Percentiles rank a stretch among this genome's conserved stretches.
These are phyloP conservation scores for Biston stratarius DNA, from an alignment of 2,888 invertebrate genomes.

Conservation along the genomic window DNA sequence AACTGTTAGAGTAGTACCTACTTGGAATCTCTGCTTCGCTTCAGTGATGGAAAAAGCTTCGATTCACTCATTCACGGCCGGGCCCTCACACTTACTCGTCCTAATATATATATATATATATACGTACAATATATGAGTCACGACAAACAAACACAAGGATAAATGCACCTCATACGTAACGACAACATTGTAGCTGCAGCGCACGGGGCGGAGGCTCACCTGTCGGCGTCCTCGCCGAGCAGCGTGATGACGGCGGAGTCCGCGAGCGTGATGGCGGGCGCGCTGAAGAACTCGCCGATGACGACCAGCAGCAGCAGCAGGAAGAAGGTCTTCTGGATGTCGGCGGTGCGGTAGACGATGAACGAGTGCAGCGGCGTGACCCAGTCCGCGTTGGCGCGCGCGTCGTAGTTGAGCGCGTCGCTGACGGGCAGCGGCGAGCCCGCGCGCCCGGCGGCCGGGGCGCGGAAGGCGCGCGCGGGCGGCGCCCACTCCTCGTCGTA, in stretches of 20 bases:
- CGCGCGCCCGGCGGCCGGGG: conserved; percentile 62
- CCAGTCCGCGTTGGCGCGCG: conserved; percentile 89
- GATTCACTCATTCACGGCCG: too few relatives aligned
- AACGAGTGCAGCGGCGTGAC: conserved; percentile 97
- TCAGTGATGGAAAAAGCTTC: too few relatives aligned
- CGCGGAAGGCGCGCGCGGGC: conserved; percentile 63
- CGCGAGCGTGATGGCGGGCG: conserved; percentile 97
- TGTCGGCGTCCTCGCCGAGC: conserved; percentile 95
- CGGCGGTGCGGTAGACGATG: conserved; percentile 95
- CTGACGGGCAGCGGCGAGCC: conserved; percentile 91
- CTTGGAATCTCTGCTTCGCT: too few relatives aligned
- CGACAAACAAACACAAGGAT: too few relatives aligned
- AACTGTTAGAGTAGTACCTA: too few relatives aligned
- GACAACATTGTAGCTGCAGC: too few relatives aligned
- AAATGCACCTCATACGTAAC: too few relatives aligned
- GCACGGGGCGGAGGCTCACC: conserved; percentile 66
- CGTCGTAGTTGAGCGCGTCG: conserved; percentile 92
- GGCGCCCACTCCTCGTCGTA: conserved; percentile 70
- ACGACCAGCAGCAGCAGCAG: conserved; percentile 96
- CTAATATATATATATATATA: too few relatives aligned
- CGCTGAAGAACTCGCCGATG: conserved; percentile 98
- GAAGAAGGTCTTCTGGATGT: conserved; percentile 98
- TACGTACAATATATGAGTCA: too few relatives aligned
- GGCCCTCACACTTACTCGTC: too few relatives aligned
- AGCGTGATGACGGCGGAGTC: conserved; percentile 96